Conservation (phyloP, 2,888 invertebrate genomes). For the Strigamia maritima region DNA sequence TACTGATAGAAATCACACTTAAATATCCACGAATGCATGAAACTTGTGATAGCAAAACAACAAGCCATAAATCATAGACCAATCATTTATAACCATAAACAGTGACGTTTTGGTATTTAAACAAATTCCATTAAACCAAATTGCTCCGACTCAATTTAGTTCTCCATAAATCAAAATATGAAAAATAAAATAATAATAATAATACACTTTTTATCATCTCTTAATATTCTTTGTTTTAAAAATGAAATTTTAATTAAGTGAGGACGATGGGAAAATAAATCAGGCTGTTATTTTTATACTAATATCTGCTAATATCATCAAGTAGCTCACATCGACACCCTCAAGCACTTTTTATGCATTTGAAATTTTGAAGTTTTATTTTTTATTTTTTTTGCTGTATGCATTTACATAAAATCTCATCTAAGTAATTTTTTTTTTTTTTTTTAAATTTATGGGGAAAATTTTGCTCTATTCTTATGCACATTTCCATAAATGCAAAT, state of each 20-base stretch:
- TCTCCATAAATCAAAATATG: background rate
- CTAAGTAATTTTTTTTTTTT: too few species aligned
- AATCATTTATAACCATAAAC: constrained; percentile 24
- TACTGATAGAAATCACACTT: constrained; percentile 17
- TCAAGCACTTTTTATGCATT: background rate
- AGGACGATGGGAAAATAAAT: background rate
- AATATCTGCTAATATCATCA: background rate
- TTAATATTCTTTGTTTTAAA: background rate
- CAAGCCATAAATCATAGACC: constrained; percentile 13
- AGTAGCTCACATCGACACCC: background rate
- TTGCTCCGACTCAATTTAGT: background rate
- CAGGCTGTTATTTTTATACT: background rate
- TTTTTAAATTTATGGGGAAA: too few species aligned
- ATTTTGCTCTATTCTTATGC: background rate
- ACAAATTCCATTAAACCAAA: constrained; percentile 17
- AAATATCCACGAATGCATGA: constrained; percentile 16
- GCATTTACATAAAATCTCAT: background rate
- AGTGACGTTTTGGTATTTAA: background rate
- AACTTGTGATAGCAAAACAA: constrained; percentile 24
- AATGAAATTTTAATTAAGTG: background rate
- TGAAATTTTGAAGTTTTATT: background rate
- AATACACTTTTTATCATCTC: background rate
- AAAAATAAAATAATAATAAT: background rate
- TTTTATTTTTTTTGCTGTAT: background rate
- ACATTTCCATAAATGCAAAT: too few species aligned